Conservation (phyloP, 2,888 invertebrate species). For the Nemoura dubitans region DNA sequence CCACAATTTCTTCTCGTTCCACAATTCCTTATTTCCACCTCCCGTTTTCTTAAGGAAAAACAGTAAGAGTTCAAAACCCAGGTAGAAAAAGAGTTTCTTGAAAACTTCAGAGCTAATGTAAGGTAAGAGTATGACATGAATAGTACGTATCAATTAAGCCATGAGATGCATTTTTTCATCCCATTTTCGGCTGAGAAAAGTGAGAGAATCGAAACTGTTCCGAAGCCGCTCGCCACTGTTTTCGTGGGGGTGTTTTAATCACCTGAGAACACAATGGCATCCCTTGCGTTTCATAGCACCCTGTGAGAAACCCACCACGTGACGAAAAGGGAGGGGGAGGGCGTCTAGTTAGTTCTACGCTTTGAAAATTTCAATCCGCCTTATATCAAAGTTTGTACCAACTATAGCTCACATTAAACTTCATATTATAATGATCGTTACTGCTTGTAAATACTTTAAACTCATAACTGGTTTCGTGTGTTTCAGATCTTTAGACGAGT, state of each 20-base stretch:
- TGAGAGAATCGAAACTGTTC: no score
- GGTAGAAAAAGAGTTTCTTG: no score
- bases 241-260: not conserved
- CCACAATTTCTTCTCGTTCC: no score
- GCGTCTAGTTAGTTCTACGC: not conserved
- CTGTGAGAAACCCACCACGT: not conserved
- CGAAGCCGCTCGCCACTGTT: not conserved
- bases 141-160: no score
- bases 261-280: not conserved
- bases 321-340: not conserved
- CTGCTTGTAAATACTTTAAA: not conserved
- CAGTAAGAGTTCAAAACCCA: no score
- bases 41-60: no score
- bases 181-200: no score
- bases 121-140: no score
- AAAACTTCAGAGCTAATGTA: no score
- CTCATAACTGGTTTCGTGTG: not conserved
- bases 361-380: not conserved
- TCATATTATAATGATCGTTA: not conserved
- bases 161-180: no score
- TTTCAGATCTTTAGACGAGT: not conserved
- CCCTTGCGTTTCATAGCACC: not conserved
- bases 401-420: not conserved
- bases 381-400: not conserved
- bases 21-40: no score